Evolutionary conservation across 1,140 invertebrate genomes (phyloP).

Genomic region (Trichonephila clavata): DNA sequence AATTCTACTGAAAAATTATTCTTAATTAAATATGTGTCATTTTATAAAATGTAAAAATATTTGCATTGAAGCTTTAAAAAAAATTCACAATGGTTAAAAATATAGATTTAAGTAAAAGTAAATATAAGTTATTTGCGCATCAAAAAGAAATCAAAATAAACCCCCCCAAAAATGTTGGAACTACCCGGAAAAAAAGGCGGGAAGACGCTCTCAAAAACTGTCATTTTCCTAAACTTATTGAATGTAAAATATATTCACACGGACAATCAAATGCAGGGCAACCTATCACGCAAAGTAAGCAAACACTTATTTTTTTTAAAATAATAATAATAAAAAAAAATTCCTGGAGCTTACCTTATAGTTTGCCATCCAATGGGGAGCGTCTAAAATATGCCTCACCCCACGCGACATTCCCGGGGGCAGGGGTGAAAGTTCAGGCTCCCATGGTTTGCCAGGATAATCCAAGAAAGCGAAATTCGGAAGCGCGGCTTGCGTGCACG

Average conservation of each 20-base stretch:
- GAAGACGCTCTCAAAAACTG: too few species aligned
- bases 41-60: too few species aligned
- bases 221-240: not conserved
- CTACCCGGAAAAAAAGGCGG: too few species aligned
- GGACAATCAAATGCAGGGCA: not conserved
- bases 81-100: too few species aligned
- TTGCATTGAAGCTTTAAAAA: too few species aligned
- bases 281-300: not conserved
- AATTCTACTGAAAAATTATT: too few species aligned
- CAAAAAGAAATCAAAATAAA: too few species aligned
- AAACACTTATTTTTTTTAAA: not conserved
- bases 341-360: constrained; percentile 57
- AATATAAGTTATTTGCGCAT: too few species aligned
- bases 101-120: too few species aligned
- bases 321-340: not conserved
- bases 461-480: constrained; percentile 30
- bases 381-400: constrained; percentile 76
- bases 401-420: constrained; percentile 73
- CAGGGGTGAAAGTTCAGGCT: constrained; percentile 52
- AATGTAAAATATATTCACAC: not conserved
- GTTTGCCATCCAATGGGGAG: constrained; percentile 75
- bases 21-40: too few species aligned
- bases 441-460: constrained; percentile 50
- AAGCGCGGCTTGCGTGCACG: not conserved
- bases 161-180: too few species aligned